phyloP scores from a whole-genome alignment of 1,140 invertebrate species.

The Ditylenchus dipsaci region DNA sequence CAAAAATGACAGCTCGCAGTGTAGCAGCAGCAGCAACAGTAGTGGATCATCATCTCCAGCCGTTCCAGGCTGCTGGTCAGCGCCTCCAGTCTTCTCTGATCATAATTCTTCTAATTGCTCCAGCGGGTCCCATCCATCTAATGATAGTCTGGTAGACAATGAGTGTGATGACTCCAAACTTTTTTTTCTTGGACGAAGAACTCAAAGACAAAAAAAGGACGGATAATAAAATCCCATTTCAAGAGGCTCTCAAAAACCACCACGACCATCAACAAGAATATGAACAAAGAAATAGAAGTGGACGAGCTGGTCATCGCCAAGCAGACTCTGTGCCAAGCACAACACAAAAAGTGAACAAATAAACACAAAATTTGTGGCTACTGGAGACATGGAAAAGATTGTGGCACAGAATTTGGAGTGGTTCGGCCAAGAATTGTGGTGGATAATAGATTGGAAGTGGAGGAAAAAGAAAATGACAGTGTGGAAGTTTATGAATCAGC shows the following conservation, averaged over 20 bases:
- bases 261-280: not conserved
- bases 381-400: not conserved
- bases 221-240: too few species aligned
- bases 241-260: too few species aligned
- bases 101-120: not conserved
- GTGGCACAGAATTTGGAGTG: not conserved
- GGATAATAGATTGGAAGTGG: not conserved
- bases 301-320: conserved; percentile 17
- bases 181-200: not conserved
- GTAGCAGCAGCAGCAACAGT: too few species aligned
- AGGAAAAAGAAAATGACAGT: conserved; percentile 7
- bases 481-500: not conserved
- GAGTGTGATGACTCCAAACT: not conserved
- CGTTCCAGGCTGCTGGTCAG: not conserved
- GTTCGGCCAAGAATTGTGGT: not conserved
- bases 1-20: too few species aligned
- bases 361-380: not conserved
- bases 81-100: not conserved
- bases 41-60: not conserved
- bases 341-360: not conserved
- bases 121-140: not conserved
- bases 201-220: not conserved
- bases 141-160: not conserved
- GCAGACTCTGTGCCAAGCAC: not conserved
- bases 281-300: not conserved